Conservation (phyloP, 2,797 vertebrate species). For the Rhodeus uyekii region DNA sequence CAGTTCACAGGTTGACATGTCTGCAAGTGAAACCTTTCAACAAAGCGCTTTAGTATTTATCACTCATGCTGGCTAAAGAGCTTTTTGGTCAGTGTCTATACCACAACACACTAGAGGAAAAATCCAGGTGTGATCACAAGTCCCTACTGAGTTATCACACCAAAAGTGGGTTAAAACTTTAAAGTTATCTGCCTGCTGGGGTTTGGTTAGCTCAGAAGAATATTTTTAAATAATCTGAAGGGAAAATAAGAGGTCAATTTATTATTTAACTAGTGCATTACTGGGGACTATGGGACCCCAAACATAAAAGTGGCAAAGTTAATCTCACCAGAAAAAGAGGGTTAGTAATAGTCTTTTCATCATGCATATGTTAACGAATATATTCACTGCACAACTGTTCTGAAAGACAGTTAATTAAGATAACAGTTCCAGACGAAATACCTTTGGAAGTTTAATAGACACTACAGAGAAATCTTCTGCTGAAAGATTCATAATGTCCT, state of each 20-base stretch:
- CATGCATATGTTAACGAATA: background rate
- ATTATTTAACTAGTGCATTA: background rate
- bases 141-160: background rate
- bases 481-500: constrained; percentile 23
- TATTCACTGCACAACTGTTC: constrained; percentile 15
- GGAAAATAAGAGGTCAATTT: background rate
- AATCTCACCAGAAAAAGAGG: background rate
- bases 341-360: constrained; percentile 3
- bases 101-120: background rate
- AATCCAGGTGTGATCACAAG: constrained; percentile 11
- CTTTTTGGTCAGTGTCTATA: background rate
- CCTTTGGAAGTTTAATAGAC: background rate
- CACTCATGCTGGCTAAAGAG: background rate
- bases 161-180: background rate
- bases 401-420: constrained; percentile 26
- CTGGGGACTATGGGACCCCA: background rate
- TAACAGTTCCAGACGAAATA: constrained; percentile 17
- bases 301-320: background rate
- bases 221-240: background rate
- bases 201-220: background rate
- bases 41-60: constrained; percentile 1
- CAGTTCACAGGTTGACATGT: background rate
- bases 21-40: background rate
- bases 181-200: background rate
- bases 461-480: background rate